Evolutionary conservation across 1,140 invertebrate species (phyloP).

Genomic region (Papilio xuthus): DNA sequence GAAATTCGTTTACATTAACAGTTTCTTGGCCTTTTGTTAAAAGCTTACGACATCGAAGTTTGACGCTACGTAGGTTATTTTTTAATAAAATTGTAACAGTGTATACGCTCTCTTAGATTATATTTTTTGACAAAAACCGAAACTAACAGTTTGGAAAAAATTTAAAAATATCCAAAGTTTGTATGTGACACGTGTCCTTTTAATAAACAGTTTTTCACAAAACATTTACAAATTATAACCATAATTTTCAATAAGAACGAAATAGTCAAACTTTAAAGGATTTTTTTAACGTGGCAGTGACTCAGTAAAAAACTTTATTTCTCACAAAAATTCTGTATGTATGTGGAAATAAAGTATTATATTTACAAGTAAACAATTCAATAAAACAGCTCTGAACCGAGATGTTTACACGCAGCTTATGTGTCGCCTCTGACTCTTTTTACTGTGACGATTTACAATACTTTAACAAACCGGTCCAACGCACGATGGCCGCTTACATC

Average conservation of each 20-base stretch:
- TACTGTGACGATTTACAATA: background rate
- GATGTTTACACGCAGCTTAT: background rate
- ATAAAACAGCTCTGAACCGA: background rate
- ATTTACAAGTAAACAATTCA: background rate
- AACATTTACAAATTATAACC: background rate
- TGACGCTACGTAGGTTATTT: background rate
- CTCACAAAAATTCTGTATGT: background rate
- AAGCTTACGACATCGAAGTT: background rate
- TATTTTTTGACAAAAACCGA: background rate
- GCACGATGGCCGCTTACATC: background rate
- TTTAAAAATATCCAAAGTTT: too few relatives aligned
- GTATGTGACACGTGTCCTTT: too few relatives aligned
- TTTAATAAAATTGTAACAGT: background rate
- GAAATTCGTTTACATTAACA: slow-evolving; percentile 29
- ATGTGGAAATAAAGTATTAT: background rate
- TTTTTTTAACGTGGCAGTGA: background rate
- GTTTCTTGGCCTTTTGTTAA: slow-evolving; percentile 19
- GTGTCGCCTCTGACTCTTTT: background rate
- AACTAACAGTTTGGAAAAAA: too few relatives aligned
- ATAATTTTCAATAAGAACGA: too few relatives aligned
- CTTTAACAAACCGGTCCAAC: background rate
- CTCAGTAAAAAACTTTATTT: background rate
- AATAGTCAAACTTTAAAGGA: background rate
- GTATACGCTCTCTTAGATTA: background rate
- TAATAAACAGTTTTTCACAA: background rate